Base-by-base conservation (phyloP, 2,888 invertebrate genomes). In the Cephus runcator region DNA sequence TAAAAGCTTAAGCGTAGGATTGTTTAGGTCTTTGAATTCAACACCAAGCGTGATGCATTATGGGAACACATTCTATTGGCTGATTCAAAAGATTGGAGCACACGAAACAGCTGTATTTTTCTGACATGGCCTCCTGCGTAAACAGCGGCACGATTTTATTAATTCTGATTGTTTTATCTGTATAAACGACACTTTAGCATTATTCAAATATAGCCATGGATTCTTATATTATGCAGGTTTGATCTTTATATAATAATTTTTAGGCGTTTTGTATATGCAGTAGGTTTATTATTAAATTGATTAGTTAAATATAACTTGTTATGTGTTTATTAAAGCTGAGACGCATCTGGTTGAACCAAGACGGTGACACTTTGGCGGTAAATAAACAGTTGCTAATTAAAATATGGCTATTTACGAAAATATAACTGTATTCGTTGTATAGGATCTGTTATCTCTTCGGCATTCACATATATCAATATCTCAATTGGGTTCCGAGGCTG, bases 361-460 rank as follows among this genome's bases (percentile, higher is more conserved):
- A 91, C 81, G 91, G 91, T 34, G 86, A 88, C 36, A 34, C 80
- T 23, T 84, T 91, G 74, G 87, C 91, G 81, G 91, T 91, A 86
- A 88, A 79, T 86, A 81, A 12, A 23, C 33, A 69, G 30, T 23
- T 69, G 6, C 30, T 12, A 34, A 33, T 74, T 34, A 35, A 6
- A 15, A 34, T 74, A 34, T 74, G 12, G 34, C 3, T 77, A 23
- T 23, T 56, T 56, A 56, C 9, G 12, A 35, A 40, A 34, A 36
- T 36, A n/a, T 56, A 56, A 75, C 12, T 30, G 69, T 75, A 34
- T 34, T 35, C n/a, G 23, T 36, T 35, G 23, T 15, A 11, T 40
- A 91, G 91, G 86, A 89, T 81, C 78, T 91, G n/a, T 76, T 91
- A 35, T 91, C 91, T 11, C 75, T 91, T 34, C 84, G 88, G n/a